Conservation (phyloP, 2,888 invertebrate genomes). For the Dicranocentrus wangi region DNA sequence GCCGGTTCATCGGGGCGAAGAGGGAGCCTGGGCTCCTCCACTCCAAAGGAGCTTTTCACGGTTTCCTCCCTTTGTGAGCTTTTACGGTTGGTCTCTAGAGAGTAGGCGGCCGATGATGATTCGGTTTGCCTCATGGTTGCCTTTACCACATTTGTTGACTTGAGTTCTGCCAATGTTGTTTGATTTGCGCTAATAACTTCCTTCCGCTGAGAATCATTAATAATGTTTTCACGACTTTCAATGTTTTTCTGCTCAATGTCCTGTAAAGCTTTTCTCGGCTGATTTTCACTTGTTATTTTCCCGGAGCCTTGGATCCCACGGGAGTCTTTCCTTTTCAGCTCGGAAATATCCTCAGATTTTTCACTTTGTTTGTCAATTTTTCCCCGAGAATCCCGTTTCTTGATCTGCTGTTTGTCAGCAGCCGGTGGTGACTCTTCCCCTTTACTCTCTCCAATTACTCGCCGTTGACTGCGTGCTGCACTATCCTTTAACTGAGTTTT, state of each 20-base stretch:
- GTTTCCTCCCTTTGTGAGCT: slow-evolving; percentile 12
- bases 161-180: slow-evolving; percentile 38
- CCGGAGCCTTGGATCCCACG: slow-evolving; percentile 37
- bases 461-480: background rate
- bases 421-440: slow-evolving; percentile 33
- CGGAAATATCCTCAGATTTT: slow-evolving; percentile 24
- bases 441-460: slow-evolving; percentile 10
- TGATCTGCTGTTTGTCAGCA: background rate
- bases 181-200: slow-evolving; percentile 27
- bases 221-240: slow-evolving; percentile 26
- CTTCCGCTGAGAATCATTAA: slow-evolving; percentile 24
- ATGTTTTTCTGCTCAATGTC: slow-evolving; percentile 52
- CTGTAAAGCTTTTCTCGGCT: slow-evolving; percentile 39
- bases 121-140: slow-evolving; percentile 40
- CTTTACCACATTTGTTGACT: slow-evolving; percentile 51
- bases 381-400: slow-evolving; percentile 26
- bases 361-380: slow-evolving; percentile 36
- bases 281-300: slow-evolving; percentile 37
- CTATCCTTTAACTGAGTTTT: slow-evolving; percentile 17
- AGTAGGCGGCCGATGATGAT: slow-evolving; percentile 7
- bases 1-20: too few relatives aligned
- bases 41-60: background rate
- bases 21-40: background rate
- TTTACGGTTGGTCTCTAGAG: slow-evolving; percentile 24
- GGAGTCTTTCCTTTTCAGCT: slow-evolving; percentile 49